These are phyloP conservation scores for Piprites chloris DNA, from an alignment of 2,113 vertebrate genomes.

Conservation along the genomic window DNA sequence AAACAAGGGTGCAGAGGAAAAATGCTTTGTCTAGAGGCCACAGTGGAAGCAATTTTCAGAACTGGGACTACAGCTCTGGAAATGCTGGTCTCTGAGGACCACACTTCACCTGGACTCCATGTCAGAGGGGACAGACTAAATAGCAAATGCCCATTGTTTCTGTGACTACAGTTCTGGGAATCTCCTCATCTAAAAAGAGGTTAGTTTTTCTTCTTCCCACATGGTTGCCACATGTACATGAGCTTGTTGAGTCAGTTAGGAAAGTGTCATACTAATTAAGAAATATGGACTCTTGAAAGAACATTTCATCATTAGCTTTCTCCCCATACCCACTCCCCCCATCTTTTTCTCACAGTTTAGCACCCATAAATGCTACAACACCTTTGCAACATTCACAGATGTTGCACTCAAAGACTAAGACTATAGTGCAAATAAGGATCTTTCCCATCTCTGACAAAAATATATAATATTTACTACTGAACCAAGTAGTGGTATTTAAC, in stretches of 20 bases:
- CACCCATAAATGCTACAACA: neutral
- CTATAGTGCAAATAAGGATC: neutral
- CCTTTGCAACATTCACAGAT: neutral
- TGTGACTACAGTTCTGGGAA: neutral
- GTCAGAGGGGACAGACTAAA: neutral
- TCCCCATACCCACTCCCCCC: rapidly evolving
- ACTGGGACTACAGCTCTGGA: neutral
- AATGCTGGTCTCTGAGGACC: neutral
- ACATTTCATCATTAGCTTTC: neutral
- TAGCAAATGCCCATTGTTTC: neutral
- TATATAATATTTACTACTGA: neutral
- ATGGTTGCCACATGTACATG: neutral
- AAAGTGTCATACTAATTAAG: neutral
- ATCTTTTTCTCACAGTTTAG: neutral
- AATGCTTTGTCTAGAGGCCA: neutral
- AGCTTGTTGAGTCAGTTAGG: neutral
- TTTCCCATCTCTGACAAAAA: neutral
- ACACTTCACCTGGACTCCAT: neutral
- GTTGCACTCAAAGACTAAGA: neutral
- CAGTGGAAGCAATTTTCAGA: neutral
- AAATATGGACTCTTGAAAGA: neutral
- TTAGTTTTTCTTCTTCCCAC: neutral
- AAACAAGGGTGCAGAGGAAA: neutral
- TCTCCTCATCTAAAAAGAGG: neutral
- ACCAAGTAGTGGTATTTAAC: neutral